Base-by-base conservation (phyloP, 1,140 invertebrate genomes). In the Drosophila ercepeae region DNA sequence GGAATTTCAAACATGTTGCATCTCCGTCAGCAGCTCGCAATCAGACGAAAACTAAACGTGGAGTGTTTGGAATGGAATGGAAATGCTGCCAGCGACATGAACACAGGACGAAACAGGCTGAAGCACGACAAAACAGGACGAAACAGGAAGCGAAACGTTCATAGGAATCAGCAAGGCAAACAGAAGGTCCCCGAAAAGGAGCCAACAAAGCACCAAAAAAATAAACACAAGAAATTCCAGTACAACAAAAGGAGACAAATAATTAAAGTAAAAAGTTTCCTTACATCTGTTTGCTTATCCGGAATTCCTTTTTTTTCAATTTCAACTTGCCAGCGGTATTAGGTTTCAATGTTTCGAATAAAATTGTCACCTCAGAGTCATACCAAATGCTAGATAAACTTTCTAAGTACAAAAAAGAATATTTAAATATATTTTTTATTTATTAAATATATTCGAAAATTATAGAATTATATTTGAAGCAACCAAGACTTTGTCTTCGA, bases 1-100 rank as follows among this genome's bases (percentile, higher is more conserved):
- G 63, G 81, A 84, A 84, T 84, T 84, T 81, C 82, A 88, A 84
- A 86, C 72, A 83, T 83, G 67, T 72, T 77, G 73, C 53, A 63
- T 64, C 53, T 78, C 48, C 51, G 63, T 60, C 75, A 61, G 25
- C 11, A 41, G 36, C 48, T 50, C 23, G 71, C 79, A 86, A 86
- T 72, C 82, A 86, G 72, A 67, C 53, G 34, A 64, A 39, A 73
- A 73, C 70, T 74, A 73, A 73, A 51, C 57, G 51, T 39, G 58
- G 45, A 55, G 51, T 52, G 42, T 57, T 51, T 34, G 14, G 4
- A 18, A 27, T 13, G 21, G 50, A 67, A 73, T 86, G 79, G 81
- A 86, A 84, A 86, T 81, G 67, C 75, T 86, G 65, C 44, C 59
- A 61, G 58, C 58, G 81, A 86, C 71, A 75, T 51, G 16, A 59